Percentiles rank a stretch among this genome's conserved stretches.
These are phyloP conservation scores for Eleutherodactylus coqui DNA, from an alignment of 2,797 vertebrate species.

Conservation along the genomic window DNA sequence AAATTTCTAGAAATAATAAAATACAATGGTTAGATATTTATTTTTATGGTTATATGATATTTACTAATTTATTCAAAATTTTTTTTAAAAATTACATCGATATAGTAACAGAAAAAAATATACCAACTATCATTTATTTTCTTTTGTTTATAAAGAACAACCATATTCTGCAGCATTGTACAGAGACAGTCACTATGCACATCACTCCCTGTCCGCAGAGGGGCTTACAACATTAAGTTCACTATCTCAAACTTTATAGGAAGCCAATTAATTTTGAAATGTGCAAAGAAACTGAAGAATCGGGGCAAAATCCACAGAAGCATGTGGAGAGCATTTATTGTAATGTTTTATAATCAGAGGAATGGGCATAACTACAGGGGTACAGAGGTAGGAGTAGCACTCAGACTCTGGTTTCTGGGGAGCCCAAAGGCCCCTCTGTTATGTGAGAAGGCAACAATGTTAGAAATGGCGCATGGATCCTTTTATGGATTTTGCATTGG, in stretches of 20 bases:
- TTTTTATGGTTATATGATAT: constrained; percentile 26
- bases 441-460: neutral
- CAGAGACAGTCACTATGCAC: neutral
- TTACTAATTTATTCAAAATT: neutral
- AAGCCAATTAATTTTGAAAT: neutral
- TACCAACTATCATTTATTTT: neutral
- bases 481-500: neutral
- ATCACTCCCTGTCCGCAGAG: neutral
- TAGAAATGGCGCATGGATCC: neutral
- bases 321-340: neutral
- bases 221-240: too few species aligned
- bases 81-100: neutral
- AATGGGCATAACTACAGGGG: neutral
- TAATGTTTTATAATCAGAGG: neutral
- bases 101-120: neutral
- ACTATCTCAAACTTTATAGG: too few species aligned
- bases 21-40: constrained; percentile 36
- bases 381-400: neutral
- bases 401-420: neutral
- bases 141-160: neutral
- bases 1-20: constrained; percentile 59
- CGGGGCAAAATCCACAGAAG: neutral
- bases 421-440: neutral
- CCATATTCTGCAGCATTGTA: neutral
- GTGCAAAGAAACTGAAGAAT: neutral